Percentiles rank a stretch among this genome's conserved stretches.
These are phyloP conservation scores for Danio tinwini DNA, from an alignment of 2,797 vertebrate species.

Conservation along the genomic window DNA sequence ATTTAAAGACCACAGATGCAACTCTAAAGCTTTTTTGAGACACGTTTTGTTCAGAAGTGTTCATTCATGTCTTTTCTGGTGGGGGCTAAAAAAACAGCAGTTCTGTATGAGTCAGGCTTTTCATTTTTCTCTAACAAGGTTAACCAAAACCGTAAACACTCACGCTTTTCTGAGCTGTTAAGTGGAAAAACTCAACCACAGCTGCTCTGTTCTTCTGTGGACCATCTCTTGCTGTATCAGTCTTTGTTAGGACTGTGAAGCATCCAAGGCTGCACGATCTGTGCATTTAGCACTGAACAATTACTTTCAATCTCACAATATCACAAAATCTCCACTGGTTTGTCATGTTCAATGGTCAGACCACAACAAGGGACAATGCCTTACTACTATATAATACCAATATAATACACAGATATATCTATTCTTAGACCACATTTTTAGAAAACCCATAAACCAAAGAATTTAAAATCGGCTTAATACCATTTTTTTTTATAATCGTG, in stretches of 20 bases:
- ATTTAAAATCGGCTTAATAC: neutral
- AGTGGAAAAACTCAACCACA: constrained; percentile 37
- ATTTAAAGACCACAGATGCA: neutral
- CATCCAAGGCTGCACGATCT: constrained; percentile 11
- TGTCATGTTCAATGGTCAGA: constrained; percentile 9
- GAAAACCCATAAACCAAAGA: neutral
- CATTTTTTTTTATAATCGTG: neutral
- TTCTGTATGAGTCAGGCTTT: constrained; percentile 19
- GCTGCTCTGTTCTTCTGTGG: neutral
- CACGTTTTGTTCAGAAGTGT: constrained; percentile 6
- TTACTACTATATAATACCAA: constrained; percentile 2
- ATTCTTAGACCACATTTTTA: neutral
- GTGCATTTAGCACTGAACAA: constrained; percentile 13
- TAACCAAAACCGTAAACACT: constrained; percentile 26
- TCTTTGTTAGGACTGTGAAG: constrained; percentile 37
- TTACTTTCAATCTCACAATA: constrained; percentile 24
- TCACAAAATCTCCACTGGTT: neutral
- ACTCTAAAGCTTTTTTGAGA: neutral
- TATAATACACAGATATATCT: neutral
- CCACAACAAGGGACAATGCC: neutral
- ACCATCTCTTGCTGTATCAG: neutral
- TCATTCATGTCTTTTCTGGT: constrained; percentile 14
- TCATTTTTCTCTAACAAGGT: constrained; percentile 46
- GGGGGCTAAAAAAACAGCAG: constrained; percentile 12
- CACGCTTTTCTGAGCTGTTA: constrained; percentile 36